Evolutionary conservation across 2,797 vertebrate genomes (phyloP).

Genomic region (Molossus molossus): DNA sequence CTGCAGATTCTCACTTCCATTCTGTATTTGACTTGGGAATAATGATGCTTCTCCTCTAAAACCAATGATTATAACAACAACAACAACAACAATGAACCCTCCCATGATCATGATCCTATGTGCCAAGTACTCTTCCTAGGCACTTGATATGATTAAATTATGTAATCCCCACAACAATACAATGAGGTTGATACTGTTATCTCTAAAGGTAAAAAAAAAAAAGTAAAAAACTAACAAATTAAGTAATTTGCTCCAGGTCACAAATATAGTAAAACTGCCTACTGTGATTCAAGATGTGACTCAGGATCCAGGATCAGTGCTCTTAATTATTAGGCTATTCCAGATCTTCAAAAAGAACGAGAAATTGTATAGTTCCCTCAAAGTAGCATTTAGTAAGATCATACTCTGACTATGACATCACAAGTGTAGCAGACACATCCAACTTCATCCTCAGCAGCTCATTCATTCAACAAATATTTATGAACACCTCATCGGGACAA

Average conservation of each 20-base stretch:
- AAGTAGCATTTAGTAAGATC: not conserved
- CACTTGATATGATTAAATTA: not conserved
- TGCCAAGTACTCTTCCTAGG: not conserved
- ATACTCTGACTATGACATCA: not conserved
- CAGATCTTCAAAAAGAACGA: not conserved
- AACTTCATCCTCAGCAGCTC: not conserved
- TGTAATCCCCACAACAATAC: not conserved
- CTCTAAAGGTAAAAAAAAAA: not conserved
- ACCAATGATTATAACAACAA: not conserved
- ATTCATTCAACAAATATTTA: not conserved
- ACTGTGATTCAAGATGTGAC: not conserved
- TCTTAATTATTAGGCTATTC: not conserved
- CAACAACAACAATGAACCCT: not conserved
- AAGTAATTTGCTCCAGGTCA: not conserved
- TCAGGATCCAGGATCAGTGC: not conserved
- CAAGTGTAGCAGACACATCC: not conserved
- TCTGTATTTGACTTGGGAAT: not conserved
- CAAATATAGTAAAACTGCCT: not conserved
- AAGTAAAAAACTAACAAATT: conserved; percentile 31
- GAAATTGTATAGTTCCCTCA: not conserved
- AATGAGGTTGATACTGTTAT: not conserved
- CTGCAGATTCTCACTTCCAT: not conserved
- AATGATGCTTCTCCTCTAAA: not conserved
- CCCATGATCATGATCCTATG: not conserved
- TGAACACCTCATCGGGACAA: not conserved